Percentiles rank a stretch among this genome's conserved stretches.
Evolutionary conservation across 2,113 vertebrate genomes (phyloP).

Genomic region (Sapajus apella): DNA sequence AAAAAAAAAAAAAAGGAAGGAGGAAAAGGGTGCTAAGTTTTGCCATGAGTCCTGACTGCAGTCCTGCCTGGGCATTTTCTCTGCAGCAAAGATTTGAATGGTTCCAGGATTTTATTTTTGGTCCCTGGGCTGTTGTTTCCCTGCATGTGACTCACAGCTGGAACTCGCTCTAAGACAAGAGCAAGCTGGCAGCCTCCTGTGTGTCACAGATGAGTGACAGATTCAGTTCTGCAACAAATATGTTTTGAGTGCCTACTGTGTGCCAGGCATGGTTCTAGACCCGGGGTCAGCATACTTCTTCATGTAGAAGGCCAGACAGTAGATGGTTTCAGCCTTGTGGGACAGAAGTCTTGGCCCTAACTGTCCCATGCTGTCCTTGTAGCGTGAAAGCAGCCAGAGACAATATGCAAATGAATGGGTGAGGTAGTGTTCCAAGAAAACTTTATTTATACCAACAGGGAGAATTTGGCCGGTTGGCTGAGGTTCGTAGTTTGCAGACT

Average conservation of each 20-base stretch:
- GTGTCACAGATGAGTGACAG: not conserved
- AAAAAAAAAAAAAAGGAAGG: not conserved
- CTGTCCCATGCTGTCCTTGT: accelerated
- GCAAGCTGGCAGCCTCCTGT: not conserved
- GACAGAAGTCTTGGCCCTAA: not conserved
- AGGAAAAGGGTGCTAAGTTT: too few species aligned
- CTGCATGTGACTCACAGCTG: conserved; percentile 16
- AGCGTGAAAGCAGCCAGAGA: not conserved
- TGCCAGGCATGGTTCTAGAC: not conserved
- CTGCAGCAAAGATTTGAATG: not conserved
- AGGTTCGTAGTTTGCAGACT: not conserved
- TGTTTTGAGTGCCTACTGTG: not conserved
- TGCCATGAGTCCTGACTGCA: not conserved
- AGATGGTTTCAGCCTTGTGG: too few species aligned
- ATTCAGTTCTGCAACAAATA: not conserved
- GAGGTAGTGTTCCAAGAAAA: not conserved
- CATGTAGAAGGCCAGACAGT: not conserved
- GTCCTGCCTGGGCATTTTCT: not conserved
- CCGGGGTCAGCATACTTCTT: not conserved
- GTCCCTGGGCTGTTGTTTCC: conserved; percentile 30
- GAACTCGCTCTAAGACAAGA: conserved; percentile 5
- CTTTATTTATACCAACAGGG: not conserved
- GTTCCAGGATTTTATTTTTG: conserved; percentile 59
- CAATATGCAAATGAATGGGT: not conserved
- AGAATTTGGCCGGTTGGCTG: not conserved